A percentile compares a stretch with the other conserved stretches of the same genome.
Conservation (phyloP, 2,888 invertebrate species). For the Sinopyrophorus schimmeli region DNA sequence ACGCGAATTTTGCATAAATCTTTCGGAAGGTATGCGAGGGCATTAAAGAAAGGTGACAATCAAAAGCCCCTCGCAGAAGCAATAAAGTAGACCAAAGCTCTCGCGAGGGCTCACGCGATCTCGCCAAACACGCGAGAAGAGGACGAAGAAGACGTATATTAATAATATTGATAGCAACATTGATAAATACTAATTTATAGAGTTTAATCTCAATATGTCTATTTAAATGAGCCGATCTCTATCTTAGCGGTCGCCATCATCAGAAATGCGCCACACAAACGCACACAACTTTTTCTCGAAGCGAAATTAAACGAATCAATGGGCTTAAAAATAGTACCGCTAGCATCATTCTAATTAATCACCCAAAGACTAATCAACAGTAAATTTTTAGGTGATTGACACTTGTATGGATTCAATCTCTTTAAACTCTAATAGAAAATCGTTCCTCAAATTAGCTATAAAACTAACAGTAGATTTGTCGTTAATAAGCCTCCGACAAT, state of each 20-base stretch:
- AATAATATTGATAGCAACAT: conserved; percentile 30
- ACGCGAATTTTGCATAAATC: conserved; percentile 22
- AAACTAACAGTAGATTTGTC: no score
- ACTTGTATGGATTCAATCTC: no score
- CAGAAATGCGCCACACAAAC: not conserved
- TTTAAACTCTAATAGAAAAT: no score
- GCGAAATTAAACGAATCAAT: not conserved
- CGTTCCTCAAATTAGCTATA: no score
- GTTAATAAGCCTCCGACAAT: no score
- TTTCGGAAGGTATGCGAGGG: conserved; percentile 18
- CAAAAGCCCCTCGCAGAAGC: conserved; percentile 33
- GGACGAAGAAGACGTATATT: conserved; percentile 18
- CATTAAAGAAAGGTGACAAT: conserved; percentile 32
- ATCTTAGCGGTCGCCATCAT: no score
- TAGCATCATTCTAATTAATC: not conserved
- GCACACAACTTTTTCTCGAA: not conserved
- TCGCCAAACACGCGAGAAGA: conserved; percentile 18
- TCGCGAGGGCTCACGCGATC: conserved; percentile 29
- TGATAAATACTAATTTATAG: conserved; percentile 37
- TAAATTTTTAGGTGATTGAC: no score
- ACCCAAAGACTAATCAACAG: no score
- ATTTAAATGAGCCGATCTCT: conserved; percentile 11
- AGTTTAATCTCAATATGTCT: conserved; percentile 34
- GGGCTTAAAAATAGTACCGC: not conserved
- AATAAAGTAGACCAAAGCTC: conserved; percentile 24